Conservation (phyloP, 2,797 vertebrate genomes). For the Acanthornis magna region DNA sequence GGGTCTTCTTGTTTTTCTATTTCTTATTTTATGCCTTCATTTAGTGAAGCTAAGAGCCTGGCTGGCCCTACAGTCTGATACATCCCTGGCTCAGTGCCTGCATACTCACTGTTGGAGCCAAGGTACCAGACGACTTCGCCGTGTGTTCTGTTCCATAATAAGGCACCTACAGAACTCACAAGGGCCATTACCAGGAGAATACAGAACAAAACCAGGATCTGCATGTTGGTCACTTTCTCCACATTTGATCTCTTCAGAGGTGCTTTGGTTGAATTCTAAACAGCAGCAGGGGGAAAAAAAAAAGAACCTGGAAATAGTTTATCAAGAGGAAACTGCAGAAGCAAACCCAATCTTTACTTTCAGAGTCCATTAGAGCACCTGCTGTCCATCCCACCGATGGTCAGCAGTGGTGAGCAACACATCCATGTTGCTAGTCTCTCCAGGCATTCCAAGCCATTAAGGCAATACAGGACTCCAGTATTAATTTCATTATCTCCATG, state of each 20-base stretch:
- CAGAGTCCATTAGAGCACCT: background rate
- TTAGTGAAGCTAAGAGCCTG: background rate
- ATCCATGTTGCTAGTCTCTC: rapidly evolving
- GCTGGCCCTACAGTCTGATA: background rate
- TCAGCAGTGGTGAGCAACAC: background rate
- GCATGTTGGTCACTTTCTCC: conserved; percentile 96
- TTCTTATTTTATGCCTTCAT: background rate
- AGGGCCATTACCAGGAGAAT: conserved; percentile 98
- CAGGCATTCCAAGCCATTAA: background rate
- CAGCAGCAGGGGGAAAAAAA: background rate
- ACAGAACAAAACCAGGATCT: conserved; percentile 95
- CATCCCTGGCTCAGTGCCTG: background rate
- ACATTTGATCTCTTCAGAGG: conserved; percentile 98
- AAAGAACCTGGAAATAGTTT: background rate
- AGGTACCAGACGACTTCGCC: conserved; percentile 93
- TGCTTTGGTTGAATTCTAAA: conserved; percentile 96
- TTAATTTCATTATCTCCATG: background rate
- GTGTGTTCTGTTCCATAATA: conserved; percentile 92
- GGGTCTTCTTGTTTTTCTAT: rapidly evolving
- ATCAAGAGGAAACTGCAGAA: background rate
- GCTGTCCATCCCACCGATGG: background rate
- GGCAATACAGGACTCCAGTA: background rate
- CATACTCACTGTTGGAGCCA: conserved; percentile 84
- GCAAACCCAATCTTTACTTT: background rate
- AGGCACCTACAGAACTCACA: conserved; percentile 93